These are phyloP conservation scores for Antechinus stuartii DNA, from an alignment of 2,113 vertebrate species.

Conservation along the genomic window DNA sequence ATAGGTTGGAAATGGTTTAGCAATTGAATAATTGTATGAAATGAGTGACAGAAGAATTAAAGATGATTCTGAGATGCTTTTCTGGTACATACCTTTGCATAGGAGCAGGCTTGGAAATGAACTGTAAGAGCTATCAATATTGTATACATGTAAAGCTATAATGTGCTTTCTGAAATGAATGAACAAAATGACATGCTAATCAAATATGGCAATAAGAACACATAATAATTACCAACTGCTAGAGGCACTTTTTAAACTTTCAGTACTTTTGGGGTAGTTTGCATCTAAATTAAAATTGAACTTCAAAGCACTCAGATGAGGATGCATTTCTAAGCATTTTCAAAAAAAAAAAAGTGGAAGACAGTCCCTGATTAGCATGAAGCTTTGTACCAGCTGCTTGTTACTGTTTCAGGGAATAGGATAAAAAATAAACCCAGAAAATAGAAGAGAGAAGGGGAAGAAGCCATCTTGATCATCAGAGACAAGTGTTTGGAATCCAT, in stretches of 20 bases:
- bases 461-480: conserved; percentile 64
- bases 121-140: neutral
- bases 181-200: conserved; percentile 67
- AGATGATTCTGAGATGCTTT: neutral
- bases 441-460: neutral
- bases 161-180: neutral
- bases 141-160: neutral
- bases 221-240: conserved; percentile 76
- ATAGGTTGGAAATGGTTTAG: neutral
- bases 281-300: conserved; percentile 84
- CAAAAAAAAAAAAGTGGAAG: conserved; percentile 56
- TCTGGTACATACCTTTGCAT: neutral
- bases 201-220: conserved; percentile 69
- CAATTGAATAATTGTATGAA: neutral
- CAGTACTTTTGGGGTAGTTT: conserved; percentile 76
- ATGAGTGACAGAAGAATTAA: neutral
- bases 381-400: conserved; percentile 68
- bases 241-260: conserved; percentile 66
- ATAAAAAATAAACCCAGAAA: neutral
- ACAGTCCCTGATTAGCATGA: conserved; percentile 73
- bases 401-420: conserved; percentile 60
- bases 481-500: conserved; percentile 63
- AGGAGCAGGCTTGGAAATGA: neutral
- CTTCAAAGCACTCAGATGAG: conserved; percentile 80
- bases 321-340: conserved; percentile 76